Conservation (phyloP, 2,113 vertebrate species). For the Oryctolagus cuniculus region DNA sequence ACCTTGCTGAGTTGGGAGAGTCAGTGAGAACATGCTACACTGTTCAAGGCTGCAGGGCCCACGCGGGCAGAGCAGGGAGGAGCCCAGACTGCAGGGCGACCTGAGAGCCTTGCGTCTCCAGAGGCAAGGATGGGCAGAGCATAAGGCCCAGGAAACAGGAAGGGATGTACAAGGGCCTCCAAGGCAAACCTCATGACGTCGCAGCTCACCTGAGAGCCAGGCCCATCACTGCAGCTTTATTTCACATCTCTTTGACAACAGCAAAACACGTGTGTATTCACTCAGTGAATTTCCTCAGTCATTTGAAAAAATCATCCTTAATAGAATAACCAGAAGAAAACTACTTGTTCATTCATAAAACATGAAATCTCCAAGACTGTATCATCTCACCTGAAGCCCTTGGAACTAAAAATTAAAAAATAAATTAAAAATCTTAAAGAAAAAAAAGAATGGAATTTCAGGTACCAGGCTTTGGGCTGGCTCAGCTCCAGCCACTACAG, state of each 20-base stretch:
- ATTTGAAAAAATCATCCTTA: neutral
- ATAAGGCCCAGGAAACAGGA: neutral
- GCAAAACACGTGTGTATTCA: neutral
- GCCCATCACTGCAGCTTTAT: neutral
- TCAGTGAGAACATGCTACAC: neutral
- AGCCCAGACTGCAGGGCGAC: neutral
- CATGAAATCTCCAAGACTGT: neutral
- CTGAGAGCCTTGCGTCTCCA: neutral
- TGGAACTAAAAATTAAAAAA: slow-evolving; percentile 38
- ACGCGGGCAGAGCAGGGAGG: neutral
- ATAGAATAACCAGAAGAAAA: slow-evolving; percentile 34
- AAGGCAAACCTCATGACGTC: neutral
- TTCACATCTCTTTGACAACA: slow-evolving; percentile 8
- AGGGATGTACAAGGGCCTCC: neutral
- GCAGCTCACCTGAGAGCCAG: neutral
- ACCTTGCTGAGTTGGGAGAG: neutral
- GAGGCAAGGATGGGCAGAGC: neutral
- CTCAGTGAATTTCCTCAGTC: neutral
- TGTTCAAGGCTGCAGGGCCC: neutral
- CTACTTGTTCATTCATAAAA: slow-evolving; percentile 5
- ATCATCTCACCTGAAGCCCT: neutral
- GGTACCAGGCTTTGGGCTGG: too few species aligned
- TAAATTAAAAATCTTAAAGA: too few species aligned
- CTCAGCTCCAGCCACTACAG: too few species aligned
- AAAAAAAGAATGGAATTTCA: too few species aligned